Conservation (phyloP, 2,113 vertebrate genomes). For the Phyllostomus hastatus region DNA sequence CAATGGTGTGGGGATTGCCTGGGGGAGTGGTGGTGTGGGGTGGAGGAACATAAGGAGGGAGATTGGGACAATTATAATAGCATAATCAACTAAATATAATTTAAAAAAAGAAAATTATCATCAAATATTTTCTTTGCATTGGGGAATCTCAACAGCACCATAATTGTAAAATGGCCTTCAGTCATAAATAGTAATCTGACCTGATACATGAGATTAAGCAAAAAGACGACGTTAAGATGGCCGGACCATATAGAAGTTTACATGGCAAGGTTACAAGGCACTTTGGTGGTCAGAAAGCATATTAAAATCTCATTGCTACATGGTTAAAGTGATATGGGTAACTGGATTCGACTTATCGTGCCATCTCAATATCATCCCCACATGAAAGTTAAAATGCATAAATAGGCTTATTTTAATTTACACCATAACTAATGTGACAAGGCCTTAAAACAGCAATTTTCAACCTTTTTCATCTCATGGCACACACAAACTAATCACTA, state of each 20-base stretch:
- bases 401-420: not conserved
- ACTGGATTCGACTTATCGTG: not conserved
- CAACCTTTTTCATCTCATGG: too few species aligned
- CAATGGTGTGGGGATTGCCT: too few species aligned
- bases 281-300: not conserved
- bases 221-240: not conserved
- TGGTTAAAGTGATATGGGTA: not conserved
- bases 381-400: not conserved
- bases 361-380: not conserved
- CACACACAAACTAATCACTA: too few species aligned
- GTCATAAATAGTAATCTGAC: not conserved
- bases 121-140: not conserved
- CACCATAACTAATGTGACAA: not conserved
- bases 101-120: not conserved
- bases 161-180: not conserved
- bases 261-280: not conserved
- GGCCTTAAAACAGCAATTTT: not conserved
- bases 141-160: not conserved
- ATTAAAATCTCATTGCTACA: not conserved
- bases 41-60: too few species aligned
- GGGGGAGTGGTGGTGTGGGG: too few species aligned
- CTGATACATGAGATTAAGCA: not conserved
- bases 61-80: too few species aligned
- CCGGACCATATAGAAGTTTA: not conserved
- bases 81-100: too few species aligned